A percentile compares a stretch with the other conserved stretches of the same genome.
These are phyloP conservation scores for Cryptotermes secundus DNA, from an alignment of 1,140 invertebrate genomes.

Conservation along the genomic window DNA sequence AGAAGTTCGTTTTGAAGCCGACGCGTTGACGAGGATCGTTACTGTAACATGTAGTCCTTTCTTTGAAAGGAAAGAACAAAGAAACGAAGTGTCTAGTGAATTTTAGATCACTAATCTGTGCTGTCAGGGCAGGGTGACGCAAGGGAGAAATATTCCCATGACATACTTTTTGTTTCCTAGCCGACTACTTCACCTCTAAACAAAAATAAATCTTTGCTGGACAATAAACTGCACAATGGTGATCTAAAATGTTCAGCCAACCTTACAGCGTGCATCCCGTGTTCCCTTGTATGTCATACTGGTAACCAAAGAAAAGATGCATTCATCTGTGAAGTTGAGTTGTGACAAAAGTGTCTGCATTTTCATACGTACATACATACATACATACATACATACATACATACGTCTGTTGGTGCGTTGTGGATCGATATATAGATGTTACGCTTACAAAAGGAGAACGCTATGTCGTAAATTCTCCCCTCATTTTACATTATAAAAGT, in stretches of 20 bases:
- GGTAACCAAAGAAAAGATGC: background rate
- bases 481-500: background rate
- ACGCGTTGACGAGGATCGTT: too few relatives aligned
- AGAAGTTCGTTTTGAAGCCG: too few relatives aligned
- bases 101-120: too few relatives aligned
- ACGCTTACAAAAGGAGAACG: background rate
- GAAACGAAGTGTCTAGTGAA: too few relatives aligned
- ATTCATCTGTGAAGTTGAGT: slow-evolving; percentile 14
- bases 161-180: too few relatives aligned
- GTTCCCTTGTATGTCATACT: background rate
- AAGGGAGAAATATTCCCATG: too few relatives aligned
- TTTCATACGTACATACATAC: too few relatives aligned
- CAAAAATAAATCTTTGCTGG: slow-evolving; percentile 9
- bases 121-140: too few relatives aligned
- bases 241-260: background rate
- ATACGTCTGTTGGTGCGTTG: background rate
- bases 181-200: background rate
- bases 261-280: background rate
- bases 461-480: background rate
- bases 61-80: too few relatives aligned
- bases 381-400: too few relatives aligned
- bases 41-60: too few relatives aligned
- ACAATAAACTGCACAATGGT: slow-evolving; percentile 7
- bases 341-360: slow-evolving; percentile 11
- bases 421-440: background rate